Evolutionary conservation across 2,113 vertebrate genomes (phyloP), one percentile per base, ranked within the genome.

Genomic region (Paraplagusia blochii): DNA sequence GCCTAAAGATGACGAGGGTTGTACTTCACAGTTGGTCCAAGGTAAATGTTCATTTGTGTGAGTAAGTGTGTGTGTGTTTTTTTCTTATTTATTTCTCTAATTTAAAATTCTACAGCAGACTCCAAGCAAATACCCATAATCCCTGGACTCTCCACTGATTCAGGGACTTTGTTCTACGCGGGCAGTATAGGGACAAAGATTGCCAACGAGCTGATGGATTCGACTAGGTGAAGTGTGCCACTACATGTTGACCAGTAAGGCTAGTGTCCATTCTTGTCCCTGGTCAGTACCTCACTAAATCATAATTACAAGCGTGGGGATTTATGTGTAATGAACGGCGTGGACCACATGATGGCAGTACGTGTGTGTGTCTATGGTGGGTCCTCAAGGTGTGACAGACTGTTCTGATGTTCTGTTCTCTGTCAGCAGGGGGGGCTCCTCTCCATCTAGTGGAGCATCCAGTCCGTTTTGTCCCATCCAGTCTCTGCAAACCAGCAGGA

Each of bases 171-270:
- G 64, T 91, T 92, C 69, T 93, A 93, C 40, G 90, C 92, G 53
- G 92, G 91, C 58, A 93, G 92, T 75, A 92, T 93, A 38, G 90
- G 93, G 76, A 92, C 89, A 0, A 90, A 93, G 77, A 94, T 92
- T 11, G 90, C 91, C 56, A 92, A 91, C 47, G 92, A 94, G 82
- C 85, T 92, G 52, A 15, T 92, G 4, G 87, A 91, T 72, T 79
- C 91, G 19, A 88, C 91, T 79, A 93, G 93, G 93, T 95, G 56
- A 9, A 1, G 13, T 19, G 18, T 22, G n/a, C n/a, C n/a, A n/a
- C n/a, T n/a, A n/a, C n/a, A n/a, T n/a, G n/a, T n/a, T n/a, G n/a
- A n/a, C n/a, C n/a, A n/a, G n/a, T n/a, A n/a, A n/a, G n/a, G n/a
- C n/a, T n/a, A n/a, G n/a, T n/a, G n/a, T n/a, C n/a, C n/a, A n/a